Evolutionary conservation across 2,797 vertebrate genomes (phyloP).

Genomic region (Limnodromus scolopaceus): DNA sequence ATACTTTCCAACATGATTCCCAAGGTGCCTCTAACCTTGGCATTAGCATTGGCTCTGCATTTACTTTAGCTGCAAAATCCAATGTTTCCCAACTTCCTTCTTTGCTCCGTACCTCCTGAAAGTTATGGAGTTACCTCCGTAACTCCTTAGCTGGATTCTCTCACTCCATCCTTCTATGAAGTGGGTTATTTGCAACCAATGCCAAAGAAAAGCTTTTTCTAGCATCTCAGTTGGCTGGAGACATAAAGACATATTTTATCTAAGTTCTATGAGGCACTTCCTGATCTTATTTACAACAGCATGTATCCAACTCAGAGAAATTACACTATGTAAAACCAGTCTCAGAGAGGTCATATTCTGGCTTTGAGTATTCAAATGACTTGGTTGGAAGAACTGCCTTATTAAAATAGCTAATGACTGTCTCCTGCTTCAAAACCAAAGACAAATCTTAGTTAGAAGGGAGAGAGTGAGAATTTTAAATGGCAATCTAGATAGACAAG

Average conservation of each 20-base stretch:
- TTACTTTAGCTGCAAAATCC: background rate
- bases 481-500: background rate
- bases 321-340: background rate
- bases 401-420: constrained; percentile 4
- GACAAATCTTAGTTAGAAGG: background rate
- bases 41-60: background rate
- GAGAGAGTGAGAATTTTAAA: background rate
- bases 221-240: constrained; percentile 4
- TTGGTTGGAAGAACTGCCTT: constrained; percentile 1
- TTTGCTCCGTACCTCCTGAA: background rate
- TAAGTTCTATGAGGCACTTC: constrained; percentile 2
- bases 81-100: background rate
- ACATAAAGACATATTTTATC: constrained; percentile 14
- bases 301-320: background rate
- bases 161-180: background rate
- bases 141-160: constrained; percentile 17
- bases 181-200: background rate
- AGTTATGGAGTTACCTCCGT: background rate
- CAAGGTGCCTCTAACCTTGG: background rate
- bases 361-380: background rate
- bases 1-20: background rate
- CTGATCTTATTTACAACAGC: constrained; percentile 46
- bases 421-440: background rate
- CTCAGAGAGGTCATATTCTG: background rate
- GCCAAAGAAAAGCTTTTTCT: constrained; percentile 46